Base-by-base conservation (phyloP, 2,888 invertebrate genomes). In the Escarpia spicata region DNA sequence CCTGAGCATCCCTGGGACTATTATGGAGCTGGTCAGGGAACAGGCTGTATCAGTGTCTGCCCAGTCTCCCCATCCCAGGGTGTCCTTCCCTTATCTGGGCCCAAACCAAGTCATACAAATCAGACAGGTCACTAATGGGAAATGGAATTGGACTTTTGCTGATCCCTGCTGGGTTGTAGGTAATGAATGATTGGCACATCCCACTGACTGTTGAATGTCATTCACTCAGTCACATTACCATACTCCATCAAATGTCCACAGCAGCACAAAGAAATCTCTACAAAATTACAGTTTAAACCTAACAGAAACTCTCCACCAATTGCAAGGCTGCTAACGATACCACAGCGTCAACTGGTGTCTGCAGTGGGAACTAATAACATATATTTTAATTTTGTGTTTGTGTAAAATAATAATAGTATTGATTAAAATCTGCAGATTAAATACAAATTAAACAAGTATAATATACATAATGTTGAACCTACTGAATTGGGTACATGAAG, bases 51-150 rank as follows among this genome's bases (percentile, higher is more conserved):
- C 75, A 75, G 75, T 75, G 75, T 75, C 75, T 75, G 75, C 26
- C 75, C 75, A 26, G 75, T 75, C 75, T 75, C 75, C 75, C 75
- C n/a, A 26, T 75, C 26, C 26, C 75, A 75, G 75, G 75, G 75
- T 26, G 75, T 75, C 75, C 75, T 26, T 75, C 26, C 75, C 26
- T 75, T 75, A 75, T 75, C 75, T 4, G 75, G 26, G 26, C 19
- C 26, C 75, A 75, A 75, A 75, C 75, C 75, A 75, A 75, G 75
- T 26, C 75, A 75, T 75, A 26, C 75, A 75, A 75, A 75, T 75
- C 75, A 75, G 75, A 75, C 75, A 75, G n/a, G 75, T 75, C 26
- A 26, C 75, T 75, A 75, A 75, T 75, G 75, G 75, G 75, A 75
- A 75, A 75, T 75, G 75, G 75, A 75, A 75, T 75, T 75, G 75